phyloP scores from a whole-genome alignment of 2,888 invertebrate genomes.

The Oasisia sp. region DNA sequence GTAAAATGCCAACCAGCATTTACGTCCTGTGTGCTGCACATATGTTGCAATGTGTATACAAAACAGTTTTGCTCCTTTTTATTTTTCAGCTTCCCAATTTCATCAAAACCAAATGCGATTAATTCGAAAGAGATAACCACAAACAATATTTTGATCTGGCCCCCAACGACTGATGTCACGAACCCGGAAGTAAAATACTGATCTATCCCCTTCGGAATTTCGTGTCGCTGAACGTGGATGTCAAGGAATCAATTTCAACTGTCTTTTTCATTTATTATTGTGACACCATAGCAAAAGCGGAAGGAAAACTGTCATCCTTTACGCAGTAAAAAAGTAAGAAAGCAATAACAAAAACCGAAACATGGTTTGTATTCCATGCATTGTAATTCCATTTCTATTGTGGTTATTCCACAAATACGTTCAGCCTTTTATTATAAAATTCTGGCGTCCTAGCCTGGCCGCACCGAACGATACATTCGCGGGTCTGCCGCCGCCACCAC shows the following conservation, averaged over 20 bases:
- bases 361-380: conserved; percentile 65
- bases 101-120: no score
- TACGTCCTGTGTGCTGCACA: no score
- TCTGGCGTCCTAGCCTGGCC: conserved; percentile 40
- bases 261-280: neutral
- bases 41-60: no score
- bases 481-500: neutral
- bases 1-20: no score
- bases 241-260: neutral
- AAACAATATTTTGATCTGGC: no score
- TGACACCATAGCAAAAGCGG: neutral
- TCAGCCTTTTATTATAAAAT: conserved; percentile 50
- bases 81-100: no score
- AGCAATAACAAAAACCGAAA: conserved; percentile 23
- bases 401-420: conserved; percentile 64
- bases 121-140: no score
- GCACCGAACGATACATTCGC: neutral
- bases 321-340: neutral
- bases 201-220: neutral
- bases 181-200: neutral
- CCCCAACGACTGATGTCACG: neutral
- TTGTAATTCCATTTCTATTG: conserved; percentile 62
- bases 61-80: no score
- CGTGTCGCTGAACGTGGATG: neutral
- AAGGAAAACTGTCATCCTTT: neutral